phyloP scores from a whole-genome alignment of 2,113 vertebrate species.

The Oxyruncus cristatus region DNA sequence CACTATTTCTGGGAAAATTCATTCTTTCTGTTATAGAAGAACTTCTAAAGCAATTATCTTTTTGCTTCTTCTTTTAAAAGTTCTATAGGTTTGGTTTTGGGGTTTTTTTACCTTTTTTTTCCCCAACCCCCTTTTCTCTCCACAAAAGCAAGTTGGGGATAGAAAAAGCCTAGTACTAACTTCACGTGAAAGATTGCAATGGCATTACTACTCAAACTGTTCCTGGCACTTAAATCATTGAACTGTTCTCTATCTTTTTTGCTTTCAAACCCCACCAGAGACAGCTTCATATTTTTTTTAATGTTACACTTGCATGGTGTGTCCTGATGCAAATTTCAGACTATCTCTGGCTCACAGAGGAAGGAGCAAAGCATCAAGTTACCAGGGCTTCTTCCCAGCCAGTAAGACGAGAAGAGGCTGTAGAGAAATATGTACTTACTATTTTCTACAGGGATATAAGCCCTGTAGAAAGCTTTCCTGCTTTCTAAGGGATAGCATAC shows the following conservation, averaged over 20 bases:
- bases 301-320: not conserved
- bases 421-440: not conserved
- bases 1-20: not conserved
- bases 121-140: not conserved
- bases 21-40: not conserved
- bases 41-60: not conserved
- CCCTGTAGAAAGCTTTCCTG: not conserved
- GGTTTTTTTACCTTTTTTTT: not conserved
- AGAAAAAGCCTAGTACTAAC: not conserved
- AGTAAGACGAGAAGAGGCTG: not conserved
- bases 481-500: not conserved
- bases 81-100: not conserved
- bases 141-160: fast-evolving
- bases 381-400: not conserved
- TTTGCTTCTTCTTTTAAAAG: not conserved
- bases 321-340: not conserved
- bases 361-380: not conserved
- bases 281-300: not conserved
- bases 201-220: not conserved
- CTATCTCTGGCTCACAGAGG: not conserved
- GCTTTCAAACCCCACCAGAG: not conserved
- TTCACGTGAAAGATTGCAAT: not conserved
- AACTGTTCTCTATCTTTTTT: not conserved
- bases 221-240: not conserved
- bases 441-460: not conserved